Evolutionary conservation across 2,113 vertebrate species (phyloP).

Genomic region (Scatophagus argus): DNA sequence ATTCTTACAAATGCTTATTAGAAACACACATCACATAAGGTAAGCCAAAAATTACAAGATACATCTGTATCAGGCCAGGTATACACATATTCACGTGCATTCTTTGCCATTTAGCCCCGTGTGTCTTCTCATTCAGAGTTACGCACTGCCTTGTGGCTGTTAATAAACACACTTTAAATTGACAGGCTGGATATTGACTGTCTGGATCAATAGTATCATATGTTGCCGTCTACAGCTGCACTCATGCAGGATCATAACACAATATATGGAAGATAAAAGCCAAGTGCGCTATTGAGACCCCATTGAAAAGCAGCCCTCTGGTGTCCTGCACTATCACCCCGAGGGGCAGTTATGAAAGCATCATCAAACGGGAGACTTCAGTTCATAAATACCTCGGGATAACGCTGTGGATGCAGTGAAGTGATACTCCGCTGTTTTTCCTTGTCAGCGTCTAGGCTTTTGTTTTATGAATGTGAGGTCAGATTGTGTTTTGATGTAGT

Average conservation of each 20-base stretch:
- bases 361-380: constrained; percentile 15
- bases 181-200: constrained; percentile 40
- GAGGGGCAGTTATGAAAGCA: constrained; percentile 28
- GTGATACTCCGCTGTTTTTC: constrained; percentile 17
- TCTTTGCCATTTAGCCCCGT: no score
- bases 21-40: not conserved
- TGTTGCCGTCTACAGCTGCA: constrained; percentile 15
- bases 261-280: constrained; percentile 52
- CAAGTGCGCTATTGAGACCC: constrained; percentile 44
- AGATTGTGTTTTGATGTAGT: constrained; percentile 30
- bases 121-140: not conserved
- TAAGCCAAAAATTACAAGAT: not conserved
- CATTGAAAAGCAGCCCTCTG: constrained; percentile 24
- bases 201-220: constrained; percentile 63
- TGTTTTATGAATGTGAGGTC: constrained; percentile 27
- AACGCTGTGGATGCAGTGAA: constrained; percentile 12
- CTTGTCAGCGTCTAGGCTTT: not conserved
- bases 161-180: constrained; percentile 46
- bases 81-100: no score
- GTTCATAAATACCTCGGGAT: constrained; percentile 15
- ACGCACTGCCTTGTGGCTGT: constrained; percentile 5
- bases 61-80: not conserved
- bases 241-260: constrained; percentile 48
- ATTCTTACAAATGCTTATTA: not conserved
- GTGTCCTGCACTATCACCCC: constrained; percentile 14